phyloP scores from a whole-genome alignment of 1,140 invertebrate genomes.

The Ditylenchus dipsaci region DNA sequence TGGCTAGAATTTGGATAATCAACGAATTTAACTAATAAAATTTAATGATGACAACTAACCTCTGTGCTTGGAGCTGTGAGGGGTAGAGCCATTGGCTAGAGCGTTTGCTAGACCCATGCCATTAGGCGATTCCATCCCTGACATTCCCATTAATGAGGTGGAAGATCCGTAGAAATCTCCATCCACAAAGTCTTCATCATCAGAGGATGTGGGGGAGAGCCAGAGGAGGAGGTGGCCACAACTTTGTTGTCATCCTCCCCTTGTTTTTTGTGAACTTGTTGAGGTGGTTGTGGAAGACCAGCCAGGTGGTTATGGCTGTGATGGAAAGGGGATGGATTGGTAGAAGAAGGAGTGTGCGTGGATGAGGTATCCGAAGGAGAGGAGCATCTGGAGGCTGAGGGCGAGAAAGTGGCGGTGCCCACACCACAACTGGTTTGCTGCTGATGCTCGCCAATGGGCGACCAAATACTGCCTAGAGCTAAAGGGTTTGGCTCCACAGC shows the following conservation, averaged over 20 bases:
- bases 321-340: not conserved
- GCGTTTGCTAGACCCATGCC: too few relatives aligned
- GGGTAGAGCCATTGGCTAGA: too few relatives aligned
- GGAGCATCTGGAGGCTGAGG: not conserved
- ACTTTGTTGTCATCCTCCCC: not conserved
- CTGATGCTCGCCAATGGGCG: not conserved
- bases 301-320: too few relatives aligned
- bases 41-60: too few relatives aligned
- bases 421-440: too few relatives aligned
- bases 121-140: too few relatives aligned
- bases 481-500: not conserved
- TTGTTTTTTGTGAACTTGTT: not conserved
- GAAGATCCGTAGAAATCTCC: not conserved
- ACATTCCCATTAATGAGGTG: too few relatives aligned
- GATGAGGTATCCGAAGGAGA: not conserved
- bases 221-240: not conserved
- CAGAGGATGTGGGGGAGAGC: conserved; percentile 8
- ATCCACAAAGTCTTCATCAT: conserved; percentile 10
- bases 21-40: too few relatives aligned
- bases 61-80: too few relatives aligned
- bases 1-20: too few relatives aligned
- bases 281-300: not conserved
- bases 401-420: not conserved
- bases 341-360: not conserved
- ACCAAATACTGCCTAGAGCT: conserved; percentile 1